These are phyloP conservation scores for Gila orcuttii DNA, from an alignment of 2,113 vertebrate species.

Conservation along the genomic window DNA sequence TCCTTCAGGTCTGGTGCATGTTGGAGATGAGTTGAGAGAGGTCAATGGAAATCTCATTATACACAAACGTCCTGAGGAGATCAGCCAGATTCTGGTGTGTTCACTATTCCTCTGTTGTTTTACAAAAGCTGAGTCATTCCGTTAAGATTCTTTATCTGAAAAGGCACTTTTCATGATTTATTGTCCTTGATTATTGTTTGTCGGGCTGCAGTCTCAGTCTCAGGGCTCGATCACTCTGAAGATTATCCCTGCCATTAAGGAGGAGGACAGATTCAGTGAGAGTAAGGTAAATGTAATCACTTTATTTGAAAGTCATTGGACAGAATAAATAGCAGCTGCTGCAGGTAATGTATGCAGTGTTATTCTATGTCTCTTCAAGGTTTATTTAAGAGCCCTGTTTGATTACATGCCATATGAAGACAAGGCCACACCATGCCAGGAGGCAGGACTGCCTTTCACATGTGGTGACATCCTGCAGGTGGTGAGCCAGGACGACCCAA, in stretches of 20 bases:
- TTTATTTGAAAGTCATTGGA: constrained; percentile 11
- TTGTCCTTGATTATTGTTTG: constrained; percentile 11
- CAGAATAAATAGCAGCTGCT: background rate
- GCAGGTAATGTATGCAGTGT: background rate
- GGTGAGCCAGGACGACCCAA: constrained; percentile 90
- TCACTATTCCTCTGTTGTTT: background rate
- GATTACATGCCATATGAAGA: constrained; percentile 92
- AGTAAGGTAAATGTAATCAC: constrained; percentile 81
- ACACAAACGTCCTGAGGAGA: constrained; percentile 92
- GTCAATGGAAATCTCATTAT: constrained; percentile 90
- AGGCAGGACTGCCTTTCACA: constrained; percentile 90
- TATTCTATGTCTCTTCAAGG: constrained; percentile 69
- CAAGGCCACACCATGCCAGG: constrained; percentile 93
- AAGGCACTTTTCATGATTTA: constrained; percentile 8
- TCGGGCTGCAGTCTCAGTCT: constrained; percentile 84
- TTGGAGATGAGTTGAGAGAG: constrained; percentile 93
- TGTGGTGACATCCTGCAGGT: constrained; percentile 89
- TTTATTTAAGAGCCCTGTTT: constrained; percentile 90
- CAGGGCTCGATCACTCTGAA: constrained; percentile 95
- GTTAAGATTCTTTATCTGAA: background rate
- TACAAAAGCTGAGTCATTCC: constrained; percentile 2
- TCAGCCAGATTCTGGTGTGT: constrained; percentile 94
- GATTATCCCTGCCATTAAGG: constrained; percentile 90
- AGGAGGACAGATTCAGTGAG: constrained; percentile 87
- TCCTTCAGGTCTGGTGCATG: constrained; percentile 88